Base-by-base conservation (phyloP, 2,888 invertebrate genomes). In the Noctua janthina region DNA sequence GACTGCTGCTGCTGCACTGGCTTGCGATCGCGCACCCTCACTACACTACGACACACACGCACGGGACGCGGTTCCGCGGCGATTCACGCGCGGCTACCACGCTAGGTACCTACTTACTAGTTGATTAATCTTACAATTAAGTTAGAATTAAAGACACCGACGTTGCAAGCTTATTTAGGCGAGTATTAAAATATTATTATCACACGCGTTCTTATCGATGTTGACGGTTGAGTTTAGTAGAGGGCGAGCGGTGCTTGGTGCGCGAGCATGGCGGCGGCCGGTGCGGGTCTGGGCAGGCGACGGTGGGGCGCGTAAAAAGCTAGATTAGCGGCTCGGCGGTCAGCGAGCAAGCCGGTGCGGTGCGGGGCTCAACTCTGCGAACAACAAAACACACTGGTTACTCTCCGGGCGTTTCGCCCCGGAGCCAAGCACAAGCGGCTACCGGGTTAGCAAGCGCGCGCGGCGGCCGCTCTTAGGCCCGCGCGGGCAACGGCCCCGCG, bases 361-460 rank as follows among this genome's bases (percentile, higher is more conserved):
- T 96, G 96, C 95, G 95, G 96, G 96, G 94, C 96, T 96, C 96
- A 97, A 96, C 95, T 97, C 97, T 97, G 97, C 96, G 97, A 97
- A 97, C 97, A 97, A 97, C 96, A 97, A 97, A 96, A 96, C 96
- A 96, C 96, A 96, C 95, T 94, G 95, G 96, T 96, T 97, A 96
- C 93, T 96, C 96, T 96, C 96, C 95, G 96, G 96, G 95, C 94
- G 90, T 92, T 91, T 87, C 89, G 94, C 94, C 95, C 96, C 96
- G 96, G 96, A 96, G 96, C 96, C 96, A 96, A 96, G 96, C 96
- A 91, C 92, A 96, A 96, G 96, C 96, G 96, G 96, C 96, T 96
- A 95, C 96, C 96, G 96, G 96, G 96, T 96, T 97, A 96, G 95
- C 94, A 96, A 96, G 96, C 96, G 90, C 88, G 93, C 94, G 94